These are phyloP conservation scores for Leucopsar rothschildi DNA, from an alignment of 2,113 vertebrate species.

Conservation along the genomic window DNA sequence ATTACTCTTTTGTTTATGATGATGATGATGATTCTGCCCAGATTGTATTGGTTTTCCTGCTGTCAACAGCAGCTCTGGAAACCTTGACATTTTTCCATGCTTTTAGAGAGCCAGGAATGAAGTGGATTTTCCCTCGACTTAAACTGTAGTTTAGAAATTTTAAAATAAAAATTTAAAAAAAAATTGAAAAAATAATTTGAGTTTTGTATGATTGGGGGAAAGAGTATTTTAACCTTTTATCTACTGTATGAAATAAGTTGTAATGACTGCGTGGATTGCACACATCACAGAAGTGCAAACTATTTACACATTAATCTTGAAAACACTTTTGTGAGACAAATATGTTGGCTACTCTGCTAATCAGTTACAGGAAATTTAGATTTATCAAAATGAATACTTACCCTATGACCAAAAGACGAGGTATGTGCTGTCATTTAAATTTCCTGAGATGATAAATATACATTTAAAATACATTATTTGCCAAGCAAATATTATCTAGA, in stretches of 20 bases:
- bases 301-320: neutral
- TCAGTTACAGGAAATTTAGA: neutral
- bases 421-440: neutral
- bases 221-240: neutral
- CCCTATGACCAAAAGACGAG: neutral
- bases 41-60: conserved; percentile 10
- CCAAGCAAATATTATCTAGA: neutral
- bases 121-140: neutral
- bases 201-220: neutral
- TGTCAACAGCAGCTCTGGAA: neutral
- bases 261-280: neutral
- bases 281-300: neutral
- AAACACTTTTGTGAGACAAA: neutral
- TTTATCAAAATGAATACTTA: neutral
- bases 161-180: neutral
- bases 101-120: neutral
- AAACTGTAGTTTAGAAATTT: neutral
- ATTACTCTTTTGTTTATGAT: conserved; percentile 27
- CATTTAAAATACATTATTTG: neutral
- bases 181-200: neutral
- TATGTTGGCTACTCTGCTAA: neutral
- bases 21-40: neutral
- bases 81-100: neutral
- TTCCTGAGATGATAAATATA: neutral
- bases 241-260: neutral